Evolutionary conservation across 2,888 invertebrate species (phyloP).

Genomic region (Cynaeus angustus): DNA sequence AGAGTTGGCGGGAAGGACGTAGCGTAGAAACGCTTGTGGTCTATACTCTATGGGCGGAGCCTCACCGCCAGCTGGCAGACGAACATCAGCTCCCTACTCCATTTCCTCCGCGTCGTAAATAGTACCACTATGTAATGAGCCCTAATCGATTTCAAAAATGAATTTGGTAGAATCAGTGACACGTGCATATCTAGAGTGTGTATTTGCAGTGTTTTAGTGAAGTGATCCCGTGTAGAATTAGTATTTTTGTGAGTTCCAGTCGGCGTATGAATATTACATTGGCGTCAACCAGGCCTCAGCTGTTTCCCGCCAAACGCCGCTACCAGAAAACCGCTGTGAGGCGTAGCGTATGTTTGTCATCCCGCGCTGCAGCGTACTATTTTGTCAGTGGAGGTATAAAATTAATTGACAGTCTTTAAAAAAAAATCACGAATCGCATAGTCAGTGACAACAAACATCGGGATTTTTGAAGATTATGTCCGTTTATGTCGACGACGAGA

Average conservation of each 20-base stretch:
- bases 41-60: constrained; percentile 73
- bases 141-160: not conserved
- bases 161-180: constrained; percentile 18
- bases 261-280: constrained; percentile 70
- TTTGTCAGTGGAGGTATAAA: constrained; percentile 45
- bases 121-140: constrained; percentile 63
- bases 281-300: constrained; percentile 76
- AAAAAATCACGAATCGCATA: constrained; percentile 9
- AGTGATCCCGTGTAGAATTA: not conserved
- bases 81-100: constrained; percentile 71
- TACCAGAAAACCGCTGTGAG: constrained; percentile 78
- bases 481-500: constrained; percentile 73
- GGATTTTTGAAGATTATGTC: constrained; percentile 70
- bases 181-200: not conserved
- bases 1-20: constrained; percentile 65
- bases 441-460: constrained; percentile 19
- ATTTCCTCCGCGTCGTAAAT: constrained; percentile 70
- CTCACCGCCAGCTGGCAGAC: constrained; percentile 76
- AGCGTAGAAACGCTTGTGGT: constrained; percentile 63
- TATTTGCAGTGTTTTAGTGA: not conserved
- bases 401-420: constrained; percentile 18
- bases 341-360: constrained; percentile 73
- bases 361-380: constrained; percentile 68
- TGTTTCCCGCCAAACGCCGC: constrained; percentile 82
- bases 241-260: constrained; percentile 39